Evolutionary conservation across 2,113 vertebrate species (phyloP).

Genomic region (Enhydra lutris): DNA sequence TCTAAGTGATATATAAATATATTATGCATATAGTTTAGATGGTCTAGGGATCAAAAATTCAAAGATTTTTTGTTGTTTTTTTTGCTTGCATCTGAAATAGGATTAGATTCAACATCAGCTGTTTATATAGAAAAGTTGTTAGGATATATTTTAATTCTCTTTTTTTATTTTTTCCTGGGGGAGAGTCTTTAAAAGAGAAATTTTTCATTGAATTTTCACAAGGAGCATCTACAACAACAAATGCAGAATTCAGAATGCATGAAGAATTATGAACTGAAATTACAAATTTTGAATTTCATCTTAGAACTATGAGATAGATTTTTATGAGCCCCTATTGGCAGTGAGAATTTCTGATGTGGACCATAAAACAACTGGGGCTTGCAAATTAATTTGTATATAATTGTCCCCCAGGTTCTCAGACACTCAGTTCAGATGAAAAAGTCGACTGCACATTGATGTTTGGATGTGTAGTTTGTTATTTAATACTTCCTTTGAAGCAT

Average conservation of each 20-base stretch:
- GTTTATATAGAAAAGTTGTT: background rate
- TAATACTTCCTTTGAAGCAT: background rate
- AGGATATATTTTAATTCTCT: background rate
- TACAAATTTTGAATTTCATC: constrained; percentile 39
- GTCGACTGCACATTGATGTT: constrained; percentile 14
- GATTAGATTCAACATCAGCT: background rate
- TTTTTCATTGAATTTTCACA: background rate
- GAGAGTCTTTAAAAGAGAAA: background rate
- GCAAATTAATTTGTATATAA: constrained; percentile 63
- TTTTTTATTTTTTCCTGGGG: background rate
- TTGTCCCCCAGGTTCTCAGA: constrained; percentile 20
- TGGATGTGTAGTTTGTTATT: constrained; percentile 40
- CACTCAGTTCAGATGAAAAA: background rate
- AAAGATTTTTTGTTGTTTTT: background rate
- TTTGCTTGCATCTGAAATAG: background rate
- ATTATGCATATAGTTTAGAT: background rate
- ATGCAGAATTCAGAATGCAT: background rate
- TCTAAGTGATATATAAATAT: constrained; percentile 16
- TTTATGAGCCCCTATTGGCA: constrained; percentile 8
- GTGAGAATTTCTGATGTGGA: constrained; percentile 14
- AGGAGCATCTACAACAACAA: background rate
- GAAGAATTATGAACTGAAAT: constrained; percentile 34
- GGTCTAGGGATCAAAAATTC: background rate
- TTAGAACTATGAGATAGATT: background rate
- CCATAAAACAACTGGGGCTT: constrained; percentile 46